Evolutionary conservation across 2,797 vertebrate genomes (phyloP), one percentile per base, ranked within the genome.

Genomic region (Percopsis omiscomaycus): DNA sequence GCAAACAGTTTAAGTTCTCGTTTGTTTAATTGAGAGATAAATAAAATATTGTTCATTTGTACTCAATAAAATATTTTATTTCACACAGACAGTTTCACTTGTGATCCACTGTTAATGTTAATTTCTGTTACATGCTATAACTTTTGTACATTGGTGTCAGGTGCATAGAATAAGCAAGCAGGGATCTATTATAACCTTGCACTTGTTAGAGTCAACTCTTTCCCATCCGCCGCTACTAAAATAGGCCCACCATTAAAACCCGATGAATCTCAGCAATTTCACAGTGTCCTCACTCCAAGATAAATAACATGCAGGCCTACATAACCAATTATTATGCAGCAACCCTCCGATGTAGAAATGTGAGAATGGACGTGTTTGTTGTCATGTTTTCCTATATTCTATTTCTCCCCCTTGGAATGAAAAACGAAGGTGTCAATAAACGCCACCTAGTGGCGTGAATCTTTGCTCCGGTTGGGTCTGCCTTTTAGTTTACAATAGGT

Each of bases 361-460:
- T n/a, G 14, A 15, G 48, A 15, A 55, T 55, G 6, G 37, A 54
- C 6, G 22, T 28, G 52, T 54, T 12, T 14, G 1, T 65, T 53
- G 44, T 32, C 53, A n/a, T 42, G 6, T 51, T 14, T 32, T 8
- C 49, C 51, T 46, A 46, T 72, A 29, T 61, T 10, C 1, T 60
- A 55, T 69, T 29, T 52, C 50, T 66, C 66, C 8, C 55, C 4
- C 44, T 15, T 1, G 2, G n/a, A 37, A 68, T 68, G 32, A 66
- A 37, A 16, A 63, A 37, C 5, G 50, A 2, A 51, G 48, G 75
- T 77, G 80, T 70, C 37, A 66, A 46, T 80, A 69, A 75, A 74
- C 85, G 87, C 90, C 89, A 81, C 86, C 91, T 91, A 88, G 86
- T 63, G 89, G 75, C 48, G 5, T 0, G 10, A 59, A 13, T 32